Evolutionary conservation across 92 coral and sea anemone genomes (phyloP).

Genomic region (Siderastrea siderea): DNA sequence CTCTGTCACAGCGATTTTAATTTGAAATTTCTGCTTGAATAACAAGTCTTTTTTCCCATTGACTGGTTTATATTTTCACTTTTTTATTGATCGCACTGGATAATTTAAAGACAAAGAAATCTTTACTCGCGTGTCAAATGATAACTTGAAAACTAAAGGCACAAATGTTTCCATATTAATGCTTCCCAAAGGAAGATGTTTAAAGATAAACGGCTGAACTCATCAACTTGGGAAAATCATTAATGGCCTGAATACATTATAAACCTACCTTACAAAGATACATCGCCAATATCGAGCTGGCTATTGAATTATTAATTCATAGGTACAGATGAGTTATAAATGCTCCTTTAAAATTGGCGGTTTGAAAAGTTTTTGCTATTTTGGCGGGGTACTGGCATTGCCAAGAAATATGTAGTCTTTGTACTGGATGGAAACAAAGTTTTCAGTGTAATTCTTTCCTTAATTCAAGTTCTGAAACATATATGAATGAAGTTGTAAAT

Average conservation of each 20-base stretch:
- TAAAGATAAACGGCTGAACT: conserved; percentile 73
- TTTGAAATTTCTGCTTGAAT: too few species aligned
- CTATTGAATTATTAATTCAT: conserved; percentile 1
- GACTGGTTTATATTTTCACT: neutral
- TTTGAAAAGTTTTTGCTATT: too few species aligned
- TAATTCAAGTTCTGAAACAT: too few species aligned
- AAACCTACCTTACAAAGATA: neutral
- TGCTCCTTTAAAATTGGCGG: too few species aligned
- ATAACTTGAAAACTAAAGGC: conserved; percentile 25
- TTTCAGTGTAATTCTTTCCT: too few species aligned
- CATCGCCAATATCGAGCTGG: conserved; percentile 11
- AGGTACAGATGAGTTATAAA: too few species aligned
- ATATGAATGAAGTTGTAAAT: too few species aligned
- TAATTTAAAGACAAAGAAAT: conserved; percentile 30
- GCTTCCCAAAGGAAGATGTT: conserved; percentile 81
- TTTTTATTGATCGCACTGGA: conserved; percentile 11
- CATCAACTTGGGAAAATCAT: conserved; percentile 23
- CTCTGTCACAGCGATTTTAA: neutral
- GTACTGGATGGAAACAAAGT: too few species aligned
- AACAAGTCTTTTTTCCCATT: neutral
- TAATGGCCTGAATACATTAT: conserved; percentile 31
- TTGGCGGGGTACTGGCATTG: too few species aligned
- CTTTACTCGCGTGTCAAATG: conserved; percentile 26
- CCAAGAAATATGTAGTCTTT: too few species aligned
- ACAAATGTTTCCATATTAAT: conserved; percentile 86